Percentiles rank a stretch among this genome's conserved stretches.
Evolutionary conservation across 2,888 invertebrate genomes (phyloP).

Genomic region (Eristalinus aeneus): DNA sequence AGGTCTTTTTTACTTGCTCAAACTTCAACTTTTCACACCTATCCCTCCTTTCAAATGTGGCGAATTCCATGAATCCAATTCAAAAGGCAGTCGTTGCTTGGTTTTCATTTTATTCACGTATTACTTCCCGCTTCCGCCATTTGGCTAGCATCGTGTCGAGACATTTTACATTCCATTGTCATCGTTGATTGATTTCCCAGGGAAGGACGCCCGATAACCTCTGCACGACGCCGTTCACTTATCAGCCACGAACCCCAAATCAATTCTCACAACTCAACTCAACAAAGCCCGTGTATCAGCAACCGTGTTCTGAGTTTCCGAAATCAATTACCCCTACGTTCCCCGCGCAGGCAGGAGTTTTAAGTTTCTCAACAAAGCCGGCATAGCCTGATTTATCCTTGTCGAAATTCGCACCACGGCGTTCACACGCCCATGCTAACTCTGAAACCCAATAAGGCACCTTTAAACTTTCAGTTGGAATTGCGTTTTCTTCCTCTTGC

Average conservation of each 20-base stretch:
- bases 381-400: conserved; percentile 43
- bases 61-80: too few relatives aligned
- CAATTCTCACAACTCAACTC: neutral
- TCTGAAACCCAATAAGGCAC: conserved; percentile 37
- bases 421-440: conserved; percentile 45
- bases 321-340: conserved; percentile 37
- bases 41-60: too few relatives aligned
- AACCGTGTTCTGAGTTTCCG: conserved; percentile 23
- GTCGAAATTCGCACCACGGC: neutral
- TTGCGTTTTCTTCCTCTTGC: neutral
- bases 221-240: neutral
- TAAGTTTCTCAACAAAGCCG: neutral
- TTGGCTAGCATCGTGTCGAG: too few relatives aligned
- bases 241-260: neutral
- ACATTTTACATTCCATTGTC: neutral
- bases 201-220: neutral
- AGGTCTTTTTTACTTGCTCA: too few relatives aligned
- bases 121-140: too few relatives aligned
- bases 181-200: neutral
- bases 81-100: too few relatives aligned
- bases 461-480: conserved; percentile 49
- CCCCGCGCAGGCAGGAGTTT: neutral
- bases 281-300: neutral
- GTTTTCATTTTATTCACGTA: too few relatives aligned
- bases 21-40: too few relatives aligned